Evolutionary conservation across 2,888 invertebrate species (phyloP).

Genomic region (Clanis bilineata): DNA sequence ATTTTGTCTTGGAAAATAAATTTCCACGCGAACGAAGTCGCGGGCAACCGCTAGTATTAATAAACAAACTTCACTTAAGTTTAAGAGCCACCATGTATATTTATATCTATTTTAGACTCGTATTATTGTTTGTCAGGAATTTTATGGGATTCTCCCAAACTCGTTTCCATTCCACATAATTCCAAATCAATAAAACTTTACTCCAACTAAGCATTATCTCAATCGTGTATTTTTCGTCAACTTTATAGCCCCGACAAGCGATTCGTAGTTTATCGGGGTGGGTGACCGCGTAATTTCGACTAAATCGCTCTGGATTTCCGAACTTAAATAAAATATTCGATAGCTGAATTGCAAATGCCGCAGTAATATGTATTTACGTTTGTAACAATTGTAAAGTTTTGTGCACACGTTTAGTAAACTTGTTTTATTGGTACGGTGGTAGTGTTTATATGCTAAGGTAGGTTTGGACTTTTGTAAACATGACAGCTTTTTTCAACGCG

Average conservation of each 20-base stretch:
- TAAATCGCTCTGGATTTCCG: not conserved
- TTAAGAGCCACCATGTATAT: too few species aligned
- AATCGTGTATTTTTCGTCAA: not conserved
- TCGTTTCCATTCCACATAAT: not conserved
- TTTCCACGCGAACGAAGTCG: too few species aligned
- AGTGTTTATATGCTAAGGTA: too few species aligned
- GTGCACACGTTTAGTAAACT: not conserved
- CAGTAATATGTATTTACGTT: not conserved
- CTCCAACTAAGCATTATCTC: not conserved
- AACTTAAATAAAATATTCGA: constrained; percentile 4
- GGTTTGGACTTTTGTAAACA: too few species aligned
- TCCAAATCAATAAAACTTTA: not conserved
- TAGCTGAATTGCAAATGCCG: not conserved
- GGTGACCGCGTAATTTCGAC: not conserved
- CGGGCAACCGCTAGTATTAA: too few species aligned
- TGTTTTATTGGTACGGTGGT: too few species aligned
- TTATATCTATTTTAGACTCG: too few species aligned
- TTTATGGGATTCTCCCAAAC: not conserved
- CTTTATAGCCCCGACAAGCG: not conserved
- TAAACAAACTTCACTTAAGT: too few species aligned
- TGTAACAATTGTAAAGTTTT: not conserved
- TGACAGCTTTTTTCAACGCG: too few species aligned
- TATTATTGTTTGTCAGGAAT: not conserved
- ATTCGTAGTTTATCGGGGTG: not conserved
- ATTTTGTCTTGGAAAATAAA: too few species aligned